Percentiles rank a stretch among this genome's conserved stretches.
phyloP scores from a whole-genome alignment of 2,797 vertebrate species.

The Coilia nasus region DNA sequence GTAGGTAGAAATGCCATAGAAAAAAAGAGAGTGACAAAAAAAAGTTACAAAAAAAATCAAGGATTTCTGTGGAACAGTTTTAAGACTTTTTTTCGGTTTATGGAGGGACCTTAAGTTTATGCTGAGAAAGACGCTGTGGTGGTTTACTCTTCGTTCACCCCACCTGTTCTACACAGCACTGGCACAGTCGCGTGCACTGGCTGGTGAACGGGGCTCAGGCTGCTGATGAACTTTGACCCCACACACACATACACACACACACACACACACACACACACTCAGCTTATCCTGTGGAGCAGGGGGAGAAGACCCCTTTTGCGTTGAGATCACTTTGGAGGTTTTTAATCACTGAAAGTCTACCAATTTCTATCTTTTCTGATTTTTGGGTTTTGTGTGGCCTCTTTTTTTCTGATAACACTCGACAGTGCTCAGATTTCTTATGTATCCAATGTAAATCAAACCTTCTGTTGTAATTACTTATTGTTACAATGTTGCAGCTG shows the following conservation, averaged over 20 bases:
- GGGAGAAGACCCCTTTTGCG: background rate
- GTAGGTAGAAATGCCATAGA: constrained; percentile 77
- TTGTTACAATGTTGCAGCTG: constrained; percentile 10
- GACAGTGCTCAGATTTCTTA: constrained; percentile 16
- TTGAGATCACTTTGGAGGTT: constrained; percentile 14
- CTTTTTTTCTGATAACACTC: background rate
- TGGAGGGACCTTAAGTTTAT: constrained; percentile 40
- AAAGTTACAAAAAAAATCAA: constrained; percentile 57
- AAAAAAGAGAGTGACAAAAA: constrained; percentile 37
- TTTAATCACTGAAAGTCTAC: constrained; percentile 27
- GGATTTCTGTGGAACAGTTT: constrained; percentile 58
- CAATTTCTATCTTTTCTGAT: constrained; percentile 17
- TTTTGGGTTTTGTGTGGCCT: background rate
- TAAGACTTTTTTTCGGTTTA: constrained; percentile 49
- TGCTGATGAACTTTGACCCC: constrained; percentile 2
- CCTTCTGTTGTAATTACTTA: constrained; percentile 9
- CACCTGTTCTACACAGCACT: background rate
- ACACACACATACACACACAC: no score
- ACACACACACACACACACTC: constrained; percentile 13
- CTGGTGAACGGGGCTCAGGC: background rate
- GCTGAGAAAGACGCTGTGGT: constrained; percentile 2
- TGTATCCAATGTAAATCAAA: constrained; percentile 4
- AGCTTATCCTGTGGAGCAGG: background rate
- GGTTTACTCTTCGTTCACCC: constrained; percentile 6
- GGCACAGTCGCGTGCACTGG: background rate